These are phyloP conservation scores for Gobius niger DNA, from an alignment of 2,113 vertebrate species.

Conservation along the genomic window DNA sequence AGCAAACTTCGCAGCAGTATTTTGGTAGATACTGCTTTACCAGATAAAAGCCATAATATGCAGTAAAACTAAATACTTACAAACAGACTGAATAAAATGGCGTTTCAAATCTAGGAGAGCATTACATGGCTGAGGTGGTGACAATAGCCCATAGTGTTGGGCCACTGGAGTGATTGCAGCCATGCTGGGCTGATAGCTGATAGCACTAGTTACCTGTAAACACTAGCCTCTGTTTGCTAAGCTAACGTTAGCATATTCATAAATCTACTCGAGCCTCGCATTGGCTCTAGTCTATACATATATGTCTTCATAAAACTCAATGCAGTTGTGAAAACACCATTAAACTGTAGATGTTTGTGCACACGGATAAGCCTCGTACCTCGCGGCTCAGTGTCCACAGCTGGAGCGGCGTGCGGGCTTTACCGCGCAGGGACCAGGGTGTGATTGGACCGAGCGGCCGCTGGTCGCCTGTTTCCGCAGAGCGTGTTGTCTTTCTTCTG, in stretches of 20 bases:
- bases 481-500: conserved; percentile 38
- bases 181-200: not conserved
- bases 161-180: not conserved
- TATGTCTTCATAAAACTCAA: not conserved
- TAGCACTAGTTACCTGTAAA: conserved; percentile 2
- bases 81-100: too few species aligned
- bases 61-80: too few species aligned
- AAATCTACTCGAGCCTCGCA: not conserved
- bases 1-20: too few species aligned
- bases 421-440: conserved; percentile 52
- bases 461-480: conserved; percentile 44
- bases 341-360: too few species aligned
- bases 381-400: not conserved
- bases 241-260: conserved; percentile 42
- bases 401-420: conserved; percentile 32
- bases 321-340: not conserved
- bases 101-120: not conserved
- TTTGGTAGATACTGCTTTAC: too few species aligned
- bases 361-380: accelerated
- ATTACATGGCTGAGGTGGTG: not conserved
- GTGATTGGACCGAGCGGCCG: conserved; percentile 15
- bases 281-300: conserved; percentile 1
- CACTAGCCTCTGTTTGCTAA: conserved; percentile 22
- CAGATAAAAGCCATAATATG: too few species aligned
- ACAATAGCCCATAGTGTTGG: not conserved